These are phyloP conservation scores for Oligia fasciuncula DNA, from an alignment of 2,888 invertebrate species.

Conservation along the genomic window DNA sequence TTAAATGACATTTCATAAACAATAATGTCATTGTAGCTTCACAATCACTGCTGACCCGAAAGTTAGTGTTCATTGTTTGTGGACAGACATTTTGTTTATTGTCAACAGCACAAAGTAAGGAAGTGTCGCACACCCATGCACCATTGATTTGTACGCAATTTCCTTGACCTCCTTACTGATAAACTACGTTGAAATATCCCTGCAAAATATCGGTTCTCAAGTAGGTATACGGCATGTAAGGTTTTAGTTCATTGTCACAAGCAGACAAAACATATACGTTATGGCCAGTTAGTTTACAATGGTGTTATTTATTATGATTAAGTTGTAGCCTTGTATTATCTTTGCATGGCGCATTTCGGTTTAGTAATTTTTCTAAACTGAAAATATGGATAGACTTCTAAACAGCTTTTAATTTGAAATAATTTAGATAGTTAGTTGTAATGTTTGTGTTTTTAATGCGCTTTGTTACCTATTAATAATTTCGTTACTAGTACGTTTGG, in stretches of 20 bases:
- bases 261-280: conserved; percentile 38
- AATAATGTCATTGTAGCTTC: conserved; percentile 38
- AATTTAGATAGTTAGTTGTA: background rate
- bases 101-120: conserved; percentile 79
- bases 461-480: background rate
- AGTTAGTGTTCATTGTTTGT: conserved; percentile 57
- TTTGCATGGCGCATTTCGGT: background rate
- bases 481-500: background rate
- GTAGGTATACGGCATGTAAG: conserved; percentile 24
- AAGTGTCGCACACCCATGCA: conserved; percentile 73
- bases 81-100: conserved; percentile 69
- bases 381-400: background rate
- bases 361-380: background rate
- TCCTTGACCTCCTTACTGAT: conserved; percentile 61
- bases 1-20: conserved; percentile 41
- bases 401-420: background rate
- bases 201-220: conserved; percentile 31
- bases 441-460: background rate
- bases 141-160: conserved; percentile 66
- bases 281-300: conserved; percentile 3
- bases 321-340: background rate
- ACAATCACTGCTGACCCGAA: conserved; percentile 55
- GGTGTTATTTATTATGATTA: conserved; percentile 37
- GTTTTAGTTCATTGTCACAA: conserved; percentile 50
- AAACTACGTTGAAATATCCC: conserved; percentile 50